Percentiles rank a stretch among this genome's conserved stretches.
These are phyloP conservation scores for Heterochromis multidens DNA, from an alignment of 2,113 vertebrate species.

Conservation along the genomic window DNA sequence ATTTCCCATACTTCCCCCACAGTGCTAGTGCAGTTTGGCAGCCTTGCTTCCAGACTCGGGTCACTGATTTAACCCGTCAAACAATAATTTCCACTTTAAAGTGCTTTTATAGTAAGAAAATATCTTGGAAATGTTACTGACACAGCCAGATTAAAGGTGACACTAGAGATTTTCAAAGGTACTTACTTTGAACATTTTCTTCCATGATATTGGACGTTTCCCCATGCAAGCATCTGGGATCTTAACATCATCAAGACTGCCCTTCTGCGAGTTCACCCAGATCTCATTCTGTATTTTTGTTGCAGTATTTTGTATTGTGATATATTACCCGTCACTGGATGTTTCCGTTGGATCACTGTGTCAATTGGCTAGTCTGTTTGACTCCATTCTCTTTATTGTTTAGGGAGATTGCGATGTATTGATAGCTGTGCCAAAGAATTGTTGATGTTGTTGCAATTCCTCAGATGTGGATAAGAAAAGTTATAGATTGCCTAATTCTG, in stretches of 20 bases:
- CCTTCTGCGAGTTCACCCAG: not conserved
- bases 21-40: not conserved
- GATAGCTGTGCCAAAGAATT: not conserved
- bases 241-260: not conserved
- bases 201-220: not conserved
- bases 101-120: not conserved
- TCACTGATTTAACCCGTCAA: not conserved
- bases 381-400: conserved; percentile 5
- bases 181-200: not conserved
- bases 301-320: not conserved
- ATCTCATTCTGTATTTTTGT: not conserved
- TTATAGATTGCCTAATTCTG: not conserved
- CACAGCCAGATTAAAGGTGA: not conserved
- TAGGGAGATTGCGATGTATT: not conserved
- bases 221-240: not conserved
- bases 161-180: not conserved
- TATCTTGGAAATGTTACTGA: not conserved
- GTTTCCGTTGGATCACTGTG: conserved; percentile 7
- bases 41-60: not conserved
- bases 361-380: not conserved
- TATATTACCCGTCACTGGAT: conserved; percentile 6
- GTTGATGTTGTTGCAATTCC: not conserved
- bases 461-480: conserved; percentile 19
- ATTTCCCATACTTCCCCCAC: not conserved
- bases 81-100: not conserved